Evolutionary conservation across 1,140 invertebrate genomes (phyloP), one percentile per base, ranked within the genome.

Genomic region (Trichogramma pretiosum): DNA sequence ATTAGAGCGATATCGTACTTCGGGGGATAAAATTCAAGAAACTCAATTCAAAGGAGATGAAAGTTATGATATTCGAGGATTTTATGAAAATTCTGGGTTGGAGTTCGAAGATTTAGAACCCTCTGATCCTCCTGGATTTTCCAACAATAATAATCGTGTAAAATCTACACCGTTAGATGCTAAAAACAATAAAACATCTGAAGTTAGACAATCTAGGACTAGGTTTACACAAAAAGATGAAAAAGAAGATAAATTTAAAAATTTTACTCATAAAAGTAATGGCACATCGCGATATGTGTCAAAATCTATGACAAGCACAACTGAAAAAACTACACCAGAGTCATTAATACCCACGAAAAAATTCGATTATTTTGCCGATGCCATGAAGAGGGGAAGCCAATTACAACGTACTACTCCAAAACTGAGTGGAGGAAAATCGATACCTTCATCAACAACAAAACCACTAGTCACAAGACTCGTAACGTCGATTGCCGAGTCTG

Each of bases 401-500:
- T 62, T 62, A 0, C 44, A 63, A n/a, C 57, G 60, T 5, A 61
- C 60, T 16, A 64, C 61, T 0, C 19, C 41, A 17, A 55, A 38
- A 36, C 46, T 48, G 9, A 19, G 39, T 24, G 32, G 41, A 11
- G 45, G 52, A 30, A 37, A 30, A 17, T n/a, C n/a, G 19, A 30
- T 34, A 5, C 56, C 61, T 5, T 57, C 50, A 1, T 54, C 61
- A 5, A 54, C 60, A 2, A 44, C 55, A 0, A 67, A 69, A 21
- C 63, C 70, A n/a, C 55, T 57, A 14, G 56, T 72, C 0, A 74
- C 72, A 2, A 62, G 69, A 54, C 48, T 74, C n/a, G 63, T 74
- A 0, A 74, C 72, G 1, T 74, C 72, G 0, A 63, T 74, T 2
- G 63, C 64, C 5, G 71, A 74, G 47, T 74, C 72, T 4, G 70